A percentile compares a stretch with the other conserved stretches of the same genome.
These are phyloP conservation scores for Norana najaformis DNA, from an alignment of 2,888 invertebrate genomes.

Conservation along the genomic window DNA sequence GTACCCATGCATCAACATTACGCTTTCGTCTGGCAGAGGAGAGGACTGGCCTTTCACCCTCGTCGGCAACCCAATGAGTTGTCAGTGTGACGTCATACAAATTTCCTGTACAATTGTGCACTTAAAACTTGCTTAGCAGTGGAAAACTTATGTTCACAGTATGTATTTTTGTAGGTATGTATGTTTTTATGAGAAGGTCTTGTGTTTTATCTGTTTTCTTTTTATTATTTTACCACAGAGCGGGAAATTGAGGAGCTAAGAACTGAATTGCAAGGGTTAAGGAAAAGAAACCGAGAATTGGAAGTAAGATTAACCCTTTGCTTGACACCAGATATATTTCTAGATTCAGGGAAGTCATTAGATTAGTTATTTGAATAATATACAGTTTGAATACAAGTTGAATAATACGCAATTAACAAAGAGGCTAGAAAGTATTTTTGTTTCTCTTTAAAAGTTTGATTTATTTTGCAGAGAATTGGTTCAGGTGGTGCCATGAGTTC, in stretches of 20 bases:
- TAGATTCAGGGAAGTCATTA: background rate
- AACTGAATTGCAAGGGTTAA: slow-evolving; percentile 50
- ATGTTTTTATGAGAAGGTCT: background rate
- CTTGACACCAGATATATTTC: too few relatives aligned
- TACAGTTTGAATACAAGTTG: too few relatives aligned
- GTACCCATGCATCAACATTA: background rate
- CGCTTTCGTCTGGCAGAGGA: background rate
- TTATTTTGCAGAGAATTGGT: slow-evolving; percentile 32
- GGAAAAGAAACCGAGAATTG: slow-evolving; percentile 55
- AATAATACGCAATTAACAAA: background rate
- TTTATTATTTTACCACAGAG: slow-evolving; percentile 46
- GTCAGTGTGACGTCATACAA: too few relatives aligned
- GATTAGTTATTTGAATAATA: background rate
- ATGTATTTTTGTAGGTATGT: background rate
- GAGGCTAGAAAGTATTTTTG: background rate
- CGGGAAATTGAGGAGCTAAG: slow-evolving; percentile 50
- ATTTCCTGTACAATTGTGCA: too few relatives aligned
- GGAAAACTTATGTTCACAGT: too few relatives aligned
- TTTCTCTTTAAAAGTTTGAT: background rate
- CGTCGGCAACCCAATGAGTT: too few relatives aligned
- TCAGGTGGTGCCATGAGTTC: slow-evolving; percentile 28
- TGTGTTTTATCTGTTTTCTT: background rate
- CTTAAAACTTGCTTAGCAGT: too few relatives aligned
- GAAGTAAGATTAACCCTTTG: slow-evolving; percentile 45
- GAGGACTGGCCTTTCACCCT: background rate